Base-by-base conservation (phyloP, 2,113 vertebrate genomes). In the Cygnus buccinator region DNA sequence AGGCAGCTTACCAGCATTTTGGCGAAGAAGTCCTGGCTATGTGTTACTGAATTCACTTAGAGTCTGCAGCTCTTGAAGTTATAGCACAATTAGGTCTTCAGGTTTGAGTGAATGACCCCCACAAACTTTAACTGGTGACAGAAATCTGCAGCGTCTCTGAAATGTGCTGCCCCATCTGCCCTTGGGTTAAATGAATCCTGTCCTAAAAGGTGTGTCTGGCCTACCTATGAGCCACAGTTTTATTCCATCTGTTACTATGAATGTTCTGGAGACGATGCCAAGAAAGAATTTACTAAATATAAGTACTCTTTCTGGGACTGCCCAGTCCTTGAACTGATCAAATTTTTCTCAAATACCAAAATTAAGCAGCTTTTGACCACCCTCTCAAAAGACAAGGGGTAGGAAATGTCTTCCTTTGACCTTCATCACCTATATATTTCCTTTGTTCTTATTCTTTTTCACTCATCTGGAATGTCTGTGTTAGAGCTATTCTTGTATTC, bases 221-320 rank as follows among this genome's bases (percentile, higher is more conserved):
- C 83, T 96, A 71, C 76, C 65, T 81, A 0, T 75, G 35, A 92
- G 73, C 85, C 29, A 75, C 80, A 68, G 85, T 95, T 78, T 96
- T 84, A 68, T 84, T 94, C 87, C 94, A 84, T 97, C 95, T 97
- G 87, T 90, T 95, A 91, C 54, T 66, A 29, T 62, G 71, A 83
- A 71, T 84, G 71, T 89, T 93, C 89, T 89, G 86, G 72, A 87
- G 35, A 78, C 59, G 57, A 75, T 68, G 84, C 87, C 93, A 94
- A 89, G 89, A 80, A 89, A 67, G 43, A 84, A 22, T 78, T 89
- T 94, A 75, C 89, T 94, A 94, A 95, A 96, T 89, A 72, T 78
- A 70, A 54, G 46, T 44, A 15, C 12, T 80, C 88, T 70, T 66
- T 15, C 9, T 77, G 41, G 41, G 55, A 84, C 70, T 52, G 59